Conservation (phyloP, 2,888 invertebrate species). For the Zonitis immaculata region DNA sequence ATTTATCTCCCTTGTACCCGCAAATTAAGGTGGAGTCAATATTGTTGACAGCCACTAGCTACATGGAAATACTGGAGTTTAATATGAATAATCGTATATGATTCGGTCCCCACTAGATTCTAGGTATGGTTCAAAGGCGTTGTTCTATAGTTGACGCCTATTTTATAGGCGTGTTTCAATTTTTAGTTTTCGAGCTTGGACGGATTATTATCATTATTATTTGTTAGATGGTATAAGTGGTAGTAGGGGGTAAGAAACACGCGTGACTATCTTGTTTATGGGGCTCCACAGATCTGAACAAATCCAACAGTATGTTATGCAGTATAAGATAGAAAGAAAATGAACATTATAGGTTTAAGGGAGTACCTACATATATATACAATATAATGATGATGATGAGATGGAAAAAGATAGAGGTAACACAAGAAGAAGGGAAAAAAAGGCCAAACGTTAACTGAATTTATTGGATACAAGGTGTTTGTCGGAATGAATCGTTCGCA, state of each 20-base stretch:
- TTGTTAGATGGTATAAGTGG: slow-evolving; percentile 8
- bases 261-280: slow-evolving; percentile 50
- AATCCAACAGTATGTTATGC: slow-evolving; percentile 47
- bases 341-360: not conserved
- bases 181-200: too few species aligned
- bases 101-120: slow-evolving; percentile 39
- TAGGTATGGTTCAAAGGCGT: slow-evolving; percentile 14
- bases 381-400: not conserved
- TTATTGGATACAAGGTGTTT: slow-evolving; percentile 53
- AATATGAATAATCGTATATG: slow-evolving; percentile 16
- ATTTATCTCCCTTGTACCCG: slow-evolving; percentile 32
- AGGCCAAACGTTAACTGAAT: slow-evolving; percentile 48
- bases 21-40: slow-evolving; percentile 35
- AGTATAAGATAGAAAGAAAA: slow-evolving; percentile 30
- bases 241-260: slow-evolving; percentile 38
- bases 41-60: slow-evolving; percentile 35
- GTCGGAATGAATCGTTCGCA: slow-evolving; percentile 50
- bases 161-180: not conserved
- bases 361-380: too few species aligned
- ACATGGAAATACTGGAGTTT: slow-evolving; percentile 42
- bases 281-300: slow-evolving; percentile 48
- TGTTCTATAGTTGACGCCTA: slow-evolving; percentile 14
- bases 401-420: not conserved
- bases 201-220: too few species aligned
- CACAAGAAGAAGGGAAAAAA: too few species aligned